Evolutionary conservation across 2,888 invertebrate genomes (phyloP).

Genomic region (Eugnorisma glareosa): DNA sequence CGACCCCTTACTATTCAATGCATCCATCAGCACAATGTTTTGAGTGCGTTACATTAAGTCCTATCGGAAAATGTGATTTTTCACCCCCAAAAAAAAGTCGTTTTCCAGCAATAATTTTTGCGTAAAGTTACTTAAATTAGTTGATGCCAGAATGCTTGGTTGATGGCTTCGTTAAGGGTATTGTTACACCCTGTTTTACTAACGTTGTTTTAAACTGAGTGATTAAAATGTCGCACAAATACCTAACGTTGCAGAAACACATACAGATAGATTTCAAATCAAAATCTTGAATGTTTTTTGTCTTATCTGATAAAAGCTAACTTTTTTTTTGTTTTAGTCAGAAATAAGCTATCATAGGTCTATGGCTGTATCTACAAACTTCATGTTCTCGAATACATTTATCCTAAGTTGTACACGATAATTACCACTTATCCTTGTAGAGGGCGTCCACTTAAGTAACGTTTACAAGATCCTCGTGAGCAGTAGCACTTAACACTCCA

Average conservation of each 20-base stretch:
- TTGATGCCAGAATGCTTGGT: too few species aligned
- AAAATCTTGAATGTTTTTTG: too few species aligned
- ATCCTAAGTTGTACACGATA: neutral
- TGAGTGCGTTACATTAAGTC: too few species aligned
- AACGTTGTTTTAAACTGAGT: neutral
- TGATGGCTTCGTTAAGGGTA: too few species aligned
- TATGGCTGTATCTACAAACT: neutral
- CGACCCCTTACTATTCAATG: too few species aligned
- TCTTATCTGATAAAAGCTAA: too few species aligned
- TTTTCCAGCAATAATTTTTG: too few species aligned
- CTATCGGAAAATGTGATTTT: too few species aligned
- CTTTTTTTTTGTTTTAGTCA: neutral
- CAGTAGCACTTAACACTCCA: conserved; percentile 56
- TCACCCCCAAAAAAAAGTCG: too few species aligned
- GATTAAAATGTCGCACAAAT: conserved; percentile 2
- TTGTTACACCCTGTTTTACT: too few species aligned
- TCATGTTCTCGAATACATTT: neutral
- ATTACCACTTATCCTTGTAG: conserved; percentile 12
- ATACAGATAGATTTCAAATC: neutral
- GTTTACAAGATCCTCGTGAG: conserved; percentile 16
- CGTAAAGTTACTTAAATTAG: too few species aligned
- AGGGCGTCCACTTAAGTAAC: conserved; percentile 18
- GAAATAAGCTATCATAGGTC: neutral
- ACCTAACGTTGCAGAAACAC: neutral
- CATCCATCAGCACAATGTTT: too few species aligned